Evolutionary conservation across 2,113 vertebrate genomes (phyloP).

Genomic region (Lathamus discolor): DNA sequence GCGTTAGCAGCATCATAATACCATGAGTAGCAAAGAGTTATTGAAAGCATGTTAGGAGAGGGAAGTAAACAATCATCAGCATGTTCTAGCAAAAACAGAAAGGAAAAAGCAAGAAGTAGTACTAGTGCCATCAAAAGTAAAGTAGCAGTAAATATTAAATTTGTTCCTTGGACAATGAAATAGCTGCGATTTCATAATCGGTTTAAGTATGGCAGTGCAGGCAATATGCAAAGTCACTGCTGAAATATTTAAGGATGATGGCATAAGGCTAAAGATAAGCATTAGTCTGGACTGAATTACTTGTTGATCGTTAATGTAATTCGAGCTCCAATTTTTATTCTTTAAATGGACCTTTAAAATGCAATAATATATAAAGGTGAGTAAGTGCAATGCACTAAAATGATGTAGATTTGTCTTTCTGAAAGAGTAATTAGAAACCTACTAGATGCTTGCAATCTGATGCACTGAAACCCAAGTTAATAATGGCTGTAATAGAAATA

Average conservation of each 20-base stretch:
- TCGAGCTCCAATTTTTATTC: neutral
- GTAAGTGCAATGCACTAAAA: neutral
- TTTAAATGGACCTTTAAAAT: neutral
- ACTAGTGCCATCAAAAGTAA: neutral
- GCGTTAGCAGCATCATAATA: neutral
- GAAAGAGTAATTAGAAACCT: neutral
- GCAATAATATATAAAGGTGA: neutral
- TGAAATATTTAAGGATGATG: neutral
- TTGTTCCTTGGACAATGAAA: neutral
- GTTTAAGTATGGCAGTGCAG: neutral
- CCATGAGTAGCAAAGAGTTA: neutral
- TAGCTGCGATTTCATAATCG: neutral
- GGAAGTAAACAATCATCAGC: neutral
- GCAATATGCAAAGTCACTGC: neutral
- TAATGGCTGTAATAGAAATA: neutral
- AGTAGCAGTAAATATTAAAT: neutral
- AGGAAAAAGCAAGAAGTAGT: neutral
- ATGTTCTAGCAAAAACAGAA: neutral
- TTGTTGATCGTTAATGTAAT: neutral
- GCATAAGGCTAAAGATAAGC: neutral
- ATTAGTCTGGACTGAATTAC: neutral
- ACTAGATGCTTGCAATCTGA: neutral
- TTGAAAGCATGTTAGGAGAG: accelerated
- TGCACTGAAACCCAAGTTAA: neutral
- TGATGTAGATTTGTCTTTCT: neutral